Base-by-base conservation (phyloP, 2,113 vertebrate genomes). In the Notarius lentiginosus region DNA sequence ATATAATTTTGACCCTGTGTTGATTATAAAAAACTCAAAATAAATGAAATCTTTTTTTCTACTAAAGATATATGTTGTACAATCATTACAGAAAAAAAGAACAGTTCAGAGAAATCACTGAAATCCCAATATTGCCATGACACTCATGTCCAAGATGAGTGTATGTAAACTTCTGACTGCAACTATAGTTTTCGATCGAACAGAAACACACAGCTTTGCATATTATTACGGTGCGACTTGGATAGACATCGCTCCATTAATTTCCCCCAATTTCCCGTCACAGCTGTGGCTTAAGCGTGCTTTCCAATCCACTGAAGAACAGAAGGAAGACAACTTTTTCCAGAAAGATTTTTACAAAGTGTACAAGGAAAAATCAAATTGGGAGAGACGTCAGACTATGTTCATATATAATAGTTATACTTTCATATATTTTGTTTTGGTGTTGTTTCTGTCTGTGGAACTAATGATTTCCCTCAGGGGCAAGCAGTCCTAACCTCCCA, bases 171-270 rank as follows among this genome's bases (percentile, higher is more conserved):
- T 4, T 41, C 41, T 41, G 41, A 41, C 41, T 41, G 3, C 41
- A 41, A 41, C 41, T 41, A n/a, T 14, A 14, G 18, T 61, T 63
- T 30, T 55, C 41, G 53, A 65, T 63, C 24, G 10, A 84, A 65
- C 73, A 89, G 56, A 63, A 34, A n/a, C 70, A 86, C 49, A 65
- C 81, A 66, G 27, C 47, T 84, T 49, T 60, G 41, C 41, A 11
- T 4, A 20, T 75, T 86, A 70, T 34, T 82, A 30, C 41, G 12
- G 14, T 34, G 27, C 24, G 60, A n/a, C 82, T 79, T 87, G 87
- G 82, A 75, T 73, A 80, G 49, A 88, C 41, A n/a, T 77, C 84
- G 20, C 79, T 79, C 80, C 53, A 79, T 82, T 88, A 34, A 84
- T 90, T 84, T 55, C 61, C 41, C 7, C 51, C 11, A 72, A 58